Evolutionary conservation across 2,113 vertebrate species (phyloP).

Genomic region (Macquaria australasica): DNA sequence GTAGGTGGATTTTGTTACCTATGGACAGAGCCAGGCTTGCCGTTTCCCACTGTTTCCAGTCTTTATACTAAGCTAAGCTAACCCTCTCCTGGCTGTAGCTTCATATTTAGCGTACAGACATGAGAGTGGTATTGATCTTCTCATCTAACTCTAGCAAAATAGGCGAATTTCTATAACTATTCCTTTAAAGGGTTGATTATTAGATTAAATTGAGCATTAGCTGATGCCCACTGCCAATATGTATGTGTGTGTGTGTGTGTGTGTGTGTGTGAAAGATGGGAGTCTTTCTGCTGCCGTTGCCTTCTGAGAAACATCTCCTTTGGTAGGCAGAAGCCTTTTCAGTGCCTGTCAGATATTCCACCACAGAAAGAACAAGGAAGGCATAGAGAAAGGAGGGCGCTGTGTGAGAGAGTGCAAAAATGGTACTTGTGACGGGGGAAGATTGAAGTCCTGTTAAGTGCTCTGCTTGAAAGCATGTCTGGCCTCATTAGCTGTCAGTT

Average conservation of each 20-base stretch:
- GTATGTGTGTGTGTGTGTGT: not conserved
- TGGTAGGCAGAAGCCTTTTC: slow-evolving; percentile 60
- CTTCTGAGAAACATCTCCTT: slow-evolving; percentile 62
- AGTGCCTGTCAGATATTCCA: slow-evolving; percentile 70
- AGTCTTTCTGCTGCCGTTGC: slow-evolving; percentile 43
- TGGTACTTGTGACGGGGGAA: slow-evolving; percentile 76
- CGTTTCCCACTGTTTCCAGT: not conserved
- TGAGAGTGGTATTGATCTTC: not conserved
- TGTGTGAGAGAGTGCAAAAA: slow-evolving; percentile 68
- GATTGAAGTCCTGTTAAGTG: slow-evolving; percentile 85
- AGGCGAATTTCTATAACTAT: not conserved
- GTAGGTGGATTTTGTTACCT: not conserved
- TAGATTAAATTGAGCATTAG: slow-evolving; percentile 39
- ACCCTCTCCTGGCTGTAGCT: not conserved
- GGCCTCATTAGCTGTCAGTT: slow-evolving; percentile 95
- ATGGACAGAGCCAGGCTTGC: not conserved
- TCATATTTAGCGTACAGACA: not conserved
- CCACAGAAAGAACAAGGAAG: slow-evolving; percentile 71
- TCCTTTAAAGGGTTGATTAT: slow-evolving; percentile 3
- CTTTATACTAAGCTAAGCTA: slow-evolving; percentile 33
- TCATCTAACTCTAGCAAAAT: not conserved
- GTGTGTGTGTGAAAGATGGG: slow-evolving; percentile 12
- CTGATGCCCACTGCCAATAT: slow-evolving; percentile 3
- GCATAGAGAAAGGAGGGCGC: slow-evolving; percentile 65
- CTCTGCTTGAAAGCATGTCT: slow-evolving; percentile 91